A percentile compares a stretch with the other conserved stretches of the same genome.
phyloP scores from a whole-genome alignment of 2,113 vertebrate genomes.

The Megaceryle torquata region DNA sequence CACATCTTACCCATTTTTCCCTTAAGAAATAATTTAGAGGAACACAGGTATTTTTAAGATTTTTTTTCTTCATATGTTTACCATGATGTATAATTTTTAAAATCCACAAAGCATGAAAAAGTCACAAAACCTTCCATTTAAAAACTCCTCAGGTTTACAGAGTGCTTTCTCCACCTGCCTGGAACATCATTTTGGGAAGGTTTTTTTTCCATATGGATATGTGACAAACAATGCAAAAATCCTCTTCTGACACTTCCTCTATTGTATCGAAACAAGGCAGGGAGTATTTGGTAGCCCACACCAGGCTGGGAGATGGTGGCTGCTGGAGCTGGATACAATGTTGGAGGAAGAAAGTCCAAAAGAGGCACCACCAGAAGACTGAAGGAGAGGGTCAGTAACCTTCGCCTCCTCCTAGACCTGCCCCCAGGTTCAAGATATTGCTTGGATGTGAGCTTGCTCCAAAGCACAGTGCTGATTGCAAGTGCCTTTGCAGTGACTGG shows the following conservation, averaged over 20 bases:
- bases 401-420: fast-evolving
- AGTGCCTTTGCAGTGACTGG: not conserved
- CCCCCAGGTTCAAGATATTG: not conserved
- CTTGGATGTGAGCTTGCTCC: fast-evolving
- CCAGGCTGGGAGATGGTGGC: not conserved
- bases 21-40: not conserved
- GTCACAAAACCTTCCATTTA: not conserved
- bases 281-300: not conserved
- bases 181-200: not conserved
- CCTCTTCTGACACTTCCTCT: not conserved
- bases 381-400: not conserved
- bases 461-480: not conserved
- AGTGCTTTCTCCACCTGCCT: not conserved
- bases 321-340: not conserved
- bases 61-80: not conserved
- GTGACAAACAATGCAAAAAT: not conserved
- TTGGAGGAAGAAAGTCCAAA: not conserved
- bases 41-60: not conserved
- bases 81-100: not conserved
- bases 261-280: not conserved
- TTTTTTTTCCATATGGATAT: not conserved
- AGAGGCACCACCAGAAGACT: not conserved
- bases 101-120: not conserved
- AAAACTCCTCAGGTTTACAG: not conserved
- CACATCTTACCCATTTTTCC: not conserved